Base-by-base conservation (phyloP, 2,113 vertebrate genomes). In the Nipponia nippon region DNA sequence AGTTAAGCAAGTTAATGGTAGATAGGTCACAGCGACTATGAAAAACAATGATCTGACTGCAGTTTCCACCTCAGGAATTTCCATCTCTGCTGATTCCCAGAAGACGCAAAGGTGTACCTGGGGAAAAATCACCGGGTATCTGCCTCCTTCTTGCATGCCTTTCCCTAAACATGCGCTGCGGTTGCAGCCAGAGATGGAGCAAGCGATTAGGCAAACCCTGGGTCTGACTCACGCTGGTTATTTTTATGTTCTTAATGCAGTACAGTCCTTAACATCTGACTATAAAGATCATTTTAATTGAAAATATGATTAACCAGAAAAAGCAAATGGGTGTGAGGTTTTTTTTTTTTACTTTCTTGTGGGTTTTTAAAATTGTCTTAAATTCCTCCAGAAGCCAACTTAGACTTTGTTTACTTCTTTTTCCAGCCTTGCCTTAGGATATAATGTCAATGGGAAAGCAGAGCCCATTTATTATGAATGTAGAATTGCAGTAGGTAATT, bases 391-490 rank as follows among this genome's bases (percentile, higher is more conserved):
- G 88, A 95, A 96, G 83, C 79, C 71, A 75, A 9, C 75, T 70
- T 81, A 92, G 82, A 86, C 88, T 62, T 91, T 96, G 79, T 96
- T 97, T 93, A 70, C 92, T 88, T 90, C 82, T 96, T 38, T 86
- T 92, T 86, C 62, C 90, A 93, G 82, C 40, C 87, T 88, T 77
- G 82, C 97, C 93, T 73, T 78, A 90, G 95, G 95, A 70, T 92
- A 88, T 62, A 77, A 73, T 93, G 83, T 96, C 88, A 94, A 16
- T 96, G 96, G 75, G 93, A 96, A 96, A 93, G 83, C 79, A 93
- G 75, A 89, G 42, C 42, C 46, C 83, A 27, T 94, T 96, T 94
- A 96, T 95, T 96, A 77, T 2, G 1, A 83, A 69, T 26, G 49
- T 93, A 93, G 72, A 88, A 72, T 36, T 88, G 65, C 88, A 94